phyloP scores from a whole-genome alignment of 2,797 vertebrate species.

The Onychomys arenicola region DNA sequence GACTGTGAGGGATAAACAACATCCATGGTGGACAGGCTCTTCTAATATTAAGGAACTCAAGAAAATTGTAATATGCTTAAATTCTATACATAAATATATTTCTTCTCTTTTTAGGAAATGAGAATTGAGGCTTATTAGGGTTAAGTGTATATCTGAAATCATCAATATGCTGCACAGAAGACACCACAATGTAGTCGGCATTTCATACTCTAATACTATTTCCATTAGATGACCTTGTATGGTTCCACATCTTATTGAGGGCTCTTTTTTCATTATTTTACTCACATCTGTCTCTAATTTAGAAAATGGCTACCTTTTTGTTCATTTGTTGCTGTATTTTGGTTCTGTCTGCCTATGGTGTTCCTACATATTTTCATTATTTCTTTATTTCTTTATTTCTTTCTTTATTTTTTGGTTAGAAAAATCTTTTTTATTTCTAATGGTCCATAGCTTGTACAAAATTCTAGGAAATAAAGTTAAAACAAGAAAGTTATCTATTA shows the following conservation, averaged over 20 bases:
- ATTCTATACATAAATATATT: not conserved
- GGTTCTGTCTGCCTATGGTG: conserved; percentile 11
- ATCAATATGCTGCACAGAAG: not conserved
- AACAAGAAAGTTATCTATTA: conserved; percentile 45
- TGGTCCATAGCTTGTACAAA: conserved; percentile 42
- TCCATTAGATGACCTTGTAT: not conserved
- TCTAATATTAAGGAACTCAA: not conserved
- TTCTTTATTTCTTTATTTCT: too few species aligned
- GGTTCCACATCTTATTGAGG: not conserved
- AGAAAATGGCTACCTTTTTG: conserved; percentile 31
- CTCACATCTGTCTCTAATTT: conserved; percentile 15
- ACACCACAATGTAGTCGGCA: not conserved
- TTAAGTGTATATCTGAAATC: conserved; percentile 51
- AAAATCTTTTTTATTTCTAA: conserved; percentile 57
- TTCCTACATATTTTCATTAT: conserved; percentile 13
- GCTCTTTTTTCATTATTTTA: conserved; percentile 53
- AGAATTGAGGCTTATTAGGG: not conserved
- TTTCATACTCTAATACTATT: not conserved
- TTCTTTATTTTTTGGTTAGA: conserved; percentile 19
- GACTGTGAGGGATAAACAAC: not conserved
- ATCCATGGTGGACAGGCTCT: not conserved
- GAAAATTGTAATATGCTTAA: not conserved
- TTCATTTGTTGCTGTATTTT: conserved; percentile 45
- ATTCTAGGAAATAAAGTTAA: conserved; percentile 67
- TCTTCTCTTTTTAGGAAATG: not conserved